A percentile compares a stretch with the other conserved stretches of the same genome.
These are phyloP conservation scores for Alca torda DNA, from an alignment of 2,797 vertebrate genomes.

Conservation along the genomic window DNA sequence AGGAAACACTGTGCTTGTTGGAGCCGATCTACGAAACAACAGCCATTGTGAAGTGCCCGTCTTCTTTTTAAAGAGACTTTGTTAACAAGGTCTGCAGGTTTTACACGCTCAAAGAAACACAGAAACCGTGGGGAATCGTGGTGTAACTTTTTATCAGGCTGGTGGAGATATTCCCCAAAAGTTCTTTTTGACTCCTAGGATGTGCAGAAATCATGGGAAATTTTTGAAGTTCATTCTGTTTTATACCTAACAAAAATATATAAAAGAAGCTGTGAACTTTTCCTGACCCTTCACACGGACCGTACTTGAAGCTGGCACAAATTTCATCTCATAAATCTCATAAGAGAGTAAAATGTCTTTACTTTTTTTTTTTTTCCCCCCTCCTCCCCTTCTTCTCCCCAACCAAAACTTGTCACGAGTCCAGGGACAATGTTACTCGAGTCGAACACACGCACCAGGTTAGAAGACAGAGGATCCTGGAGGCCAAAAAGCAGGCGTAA, in stretches of 20 bases:
- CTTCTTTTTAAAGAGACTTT: background rate
- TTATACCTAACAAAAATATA: background rate
- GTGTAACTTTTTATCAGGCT: background rate
- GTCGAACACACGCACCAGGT: background rate
- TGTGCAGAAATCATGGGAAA: background rate
- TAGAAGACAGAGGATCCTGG: background rate
- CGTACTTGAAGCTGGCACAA: conserved; percentile 14
- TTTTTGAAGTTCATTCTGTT: background rate
- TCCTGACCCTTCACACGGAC: conserved; percentile 3
- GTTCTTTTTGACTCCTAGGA: background rate
- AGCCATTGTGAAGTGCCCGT: background rate
- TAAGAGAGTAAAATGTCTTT: background rate
- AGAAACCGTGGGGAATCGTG: background rate
- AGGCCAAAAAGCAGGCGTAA: background rate
- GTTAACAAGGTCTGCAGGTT: background rate
- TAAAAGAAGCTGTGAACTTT: background rate
- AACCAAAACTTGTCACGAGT: background rate
- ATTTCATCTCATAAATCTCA: conserved; percentile 23
- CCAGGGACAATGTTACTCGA: background rate
- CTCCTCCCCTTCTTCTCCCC: background rate
- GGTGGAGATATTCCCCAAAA: background rate
- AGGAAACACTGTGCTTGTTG: background rate
- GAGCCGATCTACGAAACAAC: background rate
- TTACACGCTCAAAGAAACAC: background rate
- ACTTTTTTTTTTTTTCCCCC: background rate